Conservation (phyloP, 2,797 vertebrate species). For the Ibycter americanus region DNA sequence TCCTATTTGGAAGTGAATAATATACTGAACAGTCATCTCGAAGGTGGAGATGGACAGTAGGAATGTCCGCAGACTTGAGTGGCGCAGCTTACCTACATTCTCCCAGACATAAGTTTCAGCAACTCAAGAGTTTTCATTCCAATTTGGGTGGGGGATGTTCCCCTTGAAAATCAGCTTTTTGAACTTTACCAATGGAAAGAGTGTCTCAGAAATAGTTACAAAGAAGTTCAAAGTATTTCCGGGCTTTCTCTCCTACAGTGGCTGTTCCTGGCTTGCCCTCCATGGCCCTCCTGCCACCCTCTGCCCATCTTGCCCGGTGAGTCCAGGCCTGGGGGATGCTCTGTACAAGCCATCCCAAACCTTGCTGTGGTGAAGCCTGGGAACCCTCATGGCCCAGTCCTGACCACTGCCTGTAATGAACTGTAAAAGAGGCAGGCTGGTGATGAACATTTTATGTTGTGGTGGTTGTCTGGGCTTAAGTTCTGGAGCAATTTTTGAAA, state of each 20-base stretch:
- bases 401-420: neutral
- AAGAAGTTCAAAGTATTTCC: neutral
- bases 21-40: accelerated
- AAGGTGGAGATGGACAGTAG: neutral
- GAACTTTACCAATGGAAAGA: neutral
- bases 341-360: accelerated
- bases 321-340: neutral
- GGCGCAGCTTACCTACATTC: neutral
- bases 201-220: neutral
- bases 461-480: neutral
- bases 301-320: neutral
- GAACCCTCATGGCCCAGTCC: neutral
- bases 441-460: neutral
- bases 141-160: accelerated
- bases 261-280: neutral
- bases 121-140: neutral
- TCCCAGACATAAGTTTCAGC: neutral
- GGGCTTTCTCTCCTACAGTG: neutral
- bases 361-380: neutral
- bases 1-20: neutral
- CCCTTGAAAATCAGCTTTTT: neutral
- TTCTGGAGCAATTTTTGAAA: neutral
- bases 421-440: neutral
- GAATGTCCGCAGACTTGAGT: neutral
- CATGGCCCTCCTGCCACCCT: neutral